Conservation (phyloP, 2,888 invertebrate genomes). For the Eupithecia centaureata region DNA sequence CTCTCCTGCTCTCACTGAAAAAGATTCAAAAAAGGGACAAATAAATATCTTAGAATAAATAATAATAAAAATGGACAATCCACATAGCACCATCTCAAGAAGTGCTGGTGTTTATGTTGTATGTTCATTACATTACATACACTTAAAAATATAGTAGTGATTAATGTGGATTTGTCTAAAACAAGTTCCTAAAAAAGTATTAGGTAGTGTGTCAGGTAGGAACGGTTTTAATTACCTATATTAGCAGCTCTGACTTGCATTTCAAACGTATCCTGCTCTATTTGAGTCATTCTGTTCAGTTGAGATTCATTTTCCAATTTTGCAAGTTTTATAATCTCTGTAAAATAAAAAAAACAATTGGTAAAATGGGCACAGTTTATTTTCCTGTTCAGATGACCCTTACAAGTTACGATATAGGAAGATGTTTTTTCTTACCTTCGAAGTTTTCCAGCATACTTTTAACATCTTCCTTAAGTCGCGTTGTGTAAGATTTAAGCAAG, state of each 20-base stretch:
- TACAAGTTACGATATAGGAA: background rate
- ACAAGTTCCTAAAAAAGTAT: background rate
- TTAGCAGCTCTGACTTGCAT: constrained; percentile 99
- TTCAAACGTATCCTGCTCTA: constrained; percentile 97
- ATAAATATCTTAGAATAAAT: background rate
- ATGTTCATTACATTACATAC: background rate
- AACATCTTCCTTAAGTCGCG: constrained; percentile 97
- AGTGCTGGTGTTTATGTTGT: too few species aligned
- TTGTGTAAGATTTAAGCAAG: constrained; percentile 96
- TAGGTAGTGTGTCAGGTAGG: background rate
- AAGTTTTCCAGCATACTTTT: constrained; percentile 99
- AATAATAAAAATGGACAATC: too few species aligned
- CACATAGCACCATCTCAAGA: too few species aligned
- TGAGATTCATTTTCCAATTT: constrained; percentile 96
- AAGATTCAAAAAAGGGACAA: background rate
- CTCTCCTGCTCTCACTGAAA: constrained; percentile 96
- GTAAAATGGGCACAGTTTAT: background rate
- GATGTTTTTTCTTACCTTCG: constrained; percentile 86
- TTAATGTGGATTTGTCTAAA: background rate
- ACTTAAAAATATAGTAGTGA: background rate
- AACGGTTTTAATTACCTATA: constrained; percentile 85
- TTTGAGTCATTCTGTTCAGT: constrained; percentile 94
- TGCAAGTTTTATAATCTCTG: constrained; percentile 95
- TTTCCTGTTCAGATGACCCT: background rate
- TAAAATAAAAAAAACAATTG: constrained; percentile 48